Percentiles rank a stretch among this genome's conserved stretches.
These are phyloP conservation scores for Ennomos fuscantarius DNA, from an alignment of 2,888 invertebrate species.

Conservation along the genomic window DNA sequence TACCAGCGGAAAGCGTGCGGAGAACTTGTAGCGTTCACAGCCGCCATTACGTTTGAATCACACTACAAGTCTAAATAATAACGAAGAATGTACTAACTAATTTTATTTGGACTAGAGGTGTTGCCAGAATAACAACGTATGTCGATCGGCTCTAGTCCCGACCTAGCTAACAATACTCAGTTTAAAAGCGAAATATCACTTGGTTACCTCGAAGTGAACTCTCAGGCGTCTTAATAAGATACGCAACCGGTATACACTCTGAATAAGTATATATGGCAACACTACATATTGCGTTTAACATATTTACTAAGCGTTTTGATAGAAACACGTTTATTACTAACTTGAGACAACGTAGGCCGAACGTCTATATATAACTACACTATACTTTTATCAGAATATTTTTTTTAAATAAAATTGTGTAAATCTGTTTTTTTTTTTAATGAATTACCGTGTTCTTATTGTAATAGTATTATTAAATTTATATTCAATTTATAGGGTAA, in stretches of 20 bases:
- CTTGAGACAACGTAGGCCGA: constrained; percentile 8
- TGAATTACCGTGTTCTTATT: constrained; percentile 3
- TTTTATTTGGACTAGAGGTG: constrained; percentile 42
- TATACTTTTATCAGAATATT: not conserved
- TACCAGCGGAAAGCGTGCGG: too few species aligned
- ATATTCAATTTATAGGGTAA: not conserved
- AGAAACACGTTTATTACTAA: not conserved
- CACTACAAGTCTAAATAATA: constrained; percentile 4
- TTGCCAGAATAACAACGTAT: constrained; percentile 40
- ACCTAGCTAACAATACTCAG: constrained; percentile 43
- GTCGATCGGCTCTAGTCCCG: constrained; percentile 40
- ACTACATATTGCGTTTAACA: constrained; percentile 2
- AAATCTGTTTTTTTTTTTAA: not conserved
- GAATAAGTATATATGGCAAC: not conserved
- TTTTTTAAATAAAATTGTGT: not conserved
- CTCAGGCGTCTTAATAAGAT: constrained; percentile 16
- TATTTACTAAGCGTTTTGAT: constrained; percentile 3
- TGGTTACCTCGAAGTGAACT: constrained; percentile 44
- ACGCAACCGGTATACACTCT: not conserved
- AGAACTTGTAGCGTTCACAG: too few species aligned
- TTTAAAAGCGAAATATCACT: constrained; percentile 65
- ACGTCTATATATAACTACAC: not conserved
- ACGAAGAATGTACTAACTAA: constrained; percentile 23
- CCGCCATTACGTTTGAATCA: too few species aligned
- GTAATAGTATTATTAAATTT: not conserved